These are phyloP conservation scores for Callocephalon fimbriatum DNA, from an alignment of 2,113 vertebrate species.

Conservation along the genomic window DNA sequence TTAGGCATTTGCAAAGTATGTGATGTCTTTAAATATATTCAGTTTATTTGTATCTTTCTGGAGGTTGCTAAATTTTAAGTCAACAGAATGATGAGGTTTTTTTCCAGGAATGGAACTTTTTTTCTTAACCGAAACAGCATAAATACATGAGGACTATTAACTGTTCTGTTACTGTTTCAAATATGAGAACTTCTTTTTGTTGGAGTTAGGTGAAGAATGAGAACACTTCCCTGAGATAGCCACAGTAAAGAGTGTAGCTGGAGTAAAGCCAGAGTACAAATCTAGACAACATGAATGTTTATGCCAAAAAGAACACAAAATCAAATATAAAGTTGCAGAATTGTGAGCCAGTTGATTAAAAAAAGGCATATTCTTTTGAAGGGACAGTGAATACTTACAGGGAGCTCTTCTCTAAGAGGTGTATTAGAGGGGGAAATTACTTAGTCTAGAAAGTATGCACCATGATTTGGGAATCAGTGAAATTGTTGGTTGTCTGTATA, in stretches of 20 bases:
- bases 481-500: neutral
- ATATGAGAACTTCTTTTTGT: neutral
- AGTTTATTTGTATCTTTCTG: neutral
- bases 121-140: neutral
- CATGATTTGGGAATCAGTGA: neutral
- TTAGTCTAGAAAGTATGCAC: neutral
- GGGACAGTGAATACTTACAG: neutral
- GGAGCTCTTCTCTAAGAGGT: neutral
- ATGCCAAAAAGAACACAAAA: neutral
- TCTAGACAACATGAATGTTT: neutral
- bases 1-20: neutral
- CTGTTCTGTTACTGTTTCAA: neutral
- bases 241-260: neutral
- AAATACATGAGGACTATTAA: neutral
- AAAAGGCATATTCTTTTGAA: neutral
- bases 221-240: neutral
- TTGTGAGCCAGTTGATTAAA: neutral
- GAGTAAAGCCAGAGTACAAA: neutral
- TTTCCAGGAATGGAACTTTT: neutral
- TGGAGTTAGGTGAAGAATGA: neutral
- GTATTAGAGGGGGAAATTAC: neutral
- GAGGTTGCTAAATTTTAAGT: neutral
- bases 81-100: neutral
- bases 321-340: neutral
- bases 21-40: neutral